Evolutionary conservation across 2,888 invertebrate species (phyloP), one percentile per base, ranked within the genome.

Genomic region (Clanis bilineata): DNA sequence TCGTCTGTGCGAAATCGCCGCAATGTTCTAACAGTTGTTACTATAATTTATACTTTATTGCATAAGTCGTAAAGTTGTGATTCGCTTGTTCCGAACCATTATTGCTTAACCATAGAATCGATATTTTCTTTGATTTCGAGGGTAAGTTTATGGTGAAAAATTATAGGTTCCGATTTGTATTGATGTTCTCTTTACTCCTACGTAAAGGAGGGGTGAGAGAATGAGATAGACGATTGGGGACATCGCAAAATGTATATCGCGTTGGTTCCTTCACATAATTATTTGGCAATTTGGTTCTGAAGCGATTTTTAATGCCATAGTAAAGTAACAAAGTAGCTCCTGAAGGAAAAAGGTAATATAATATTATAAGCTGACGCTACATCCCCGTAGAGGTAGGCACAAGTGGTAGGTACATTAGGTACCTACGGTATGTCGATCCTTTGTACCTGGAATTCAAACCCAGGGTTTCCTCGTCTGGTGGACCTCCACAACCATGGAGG

Each of bases 51-150:
- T 47, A 44, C 56, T 68, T 51, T 78, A 71, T 51, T 0, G 0
- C 0, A 0, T 0, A 5, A 2, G 3, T 0, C 0, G 38, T 72
- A 74, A 54, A 59, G 73, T 67, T 32, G 43, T 36, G 59, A 59
- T 69, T 73, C 58, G 57, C 47, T 25, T 68, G 68, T 39, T n/a
- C 3, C 25, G 39, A 39, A 23, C 15, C 39, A 47, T 25, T 25
- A 9, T 28, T 9, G 57, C 56, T 57, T 61, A 36, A 28, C 56
- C 64, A 57, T 12, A 56, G 56, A 58, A 60, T 64, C 62, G 64
- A 65, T 63, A 72, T 64, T 67, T 61, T 61, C 69, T 69, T 62
- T 67, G 69, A 68, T 71, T 71, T 64, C 63, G 63, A 68, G 68
- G 68, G 70, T 72, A 60, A 61, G 59, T 70, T 71, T 64, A 63